Percentiles rank a stretch among this genome's conserved stretches.
Conservation (phyloP, 2,888 invertebrate genomes). For the Chymomyza fuscimana region DNA sequence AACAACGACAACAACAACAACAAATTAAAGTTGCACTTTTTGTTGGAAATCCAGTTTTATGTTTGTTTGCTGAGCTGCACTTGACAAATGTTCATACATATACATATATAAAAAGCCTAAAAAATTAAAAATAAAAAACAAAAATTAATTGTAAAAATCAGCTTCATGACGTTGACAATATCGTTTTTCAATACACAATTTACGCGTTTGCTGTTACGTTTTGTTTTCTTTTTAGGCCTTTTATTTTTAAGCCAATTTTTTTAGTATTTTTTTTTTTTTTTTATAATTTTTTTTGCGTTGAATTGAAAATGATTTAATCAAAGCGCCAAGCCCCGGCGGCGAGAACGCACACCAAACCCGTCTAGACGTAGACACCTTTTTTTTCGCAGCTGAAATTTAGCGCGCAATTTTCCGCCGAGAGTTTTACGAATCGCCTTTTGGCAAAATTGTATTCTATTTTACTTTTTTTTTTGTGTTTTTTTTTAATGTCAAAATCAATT, state of each 20-base stretch:
- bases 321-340: conserved; percentile 33
- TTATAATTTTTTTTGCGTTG: conserved; percentile 14
- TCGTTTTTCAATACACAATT: neutral
- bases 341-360: conserved; percentile 20
- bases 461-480: neutral
- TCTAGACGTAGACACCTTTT: conserved; percentile 39
- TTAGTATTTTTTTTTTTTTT: conserved; percentile 18
- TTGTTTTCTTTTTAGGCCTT: conserved; percentile 9
- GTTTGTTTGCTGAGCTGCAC: conserved; percentile 71
- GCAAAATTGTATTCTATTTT: neutral
- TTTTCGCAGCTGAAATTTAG: conserved; percentile 9
- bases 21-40: conserved; percentile 60
- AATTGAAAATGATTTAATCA: conserved; percentile 50
- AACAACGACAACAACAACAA: conserved; percentile 18
- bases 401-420: conserved; percentile 22
- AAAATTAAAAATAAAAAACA: conserved; percentile 3
- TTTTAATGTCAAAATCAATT: conserved; percentile 48
- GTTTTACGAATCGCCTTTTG: neutral
- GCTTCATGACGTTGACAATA: neutral
- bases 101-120: conserved; percentile 7
- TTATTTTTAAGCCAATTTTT: conserved; percentile 14
- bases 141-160: conserved; percentile 12
- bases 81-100: conserved; percentile 38
- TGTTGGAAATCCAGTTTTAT: conserved; percentile 70
- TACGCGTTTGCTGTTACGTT: neutral